Conservation (phyloP, 2,113 vertebrate species). For the Gavialis gangeticus region DNA sequence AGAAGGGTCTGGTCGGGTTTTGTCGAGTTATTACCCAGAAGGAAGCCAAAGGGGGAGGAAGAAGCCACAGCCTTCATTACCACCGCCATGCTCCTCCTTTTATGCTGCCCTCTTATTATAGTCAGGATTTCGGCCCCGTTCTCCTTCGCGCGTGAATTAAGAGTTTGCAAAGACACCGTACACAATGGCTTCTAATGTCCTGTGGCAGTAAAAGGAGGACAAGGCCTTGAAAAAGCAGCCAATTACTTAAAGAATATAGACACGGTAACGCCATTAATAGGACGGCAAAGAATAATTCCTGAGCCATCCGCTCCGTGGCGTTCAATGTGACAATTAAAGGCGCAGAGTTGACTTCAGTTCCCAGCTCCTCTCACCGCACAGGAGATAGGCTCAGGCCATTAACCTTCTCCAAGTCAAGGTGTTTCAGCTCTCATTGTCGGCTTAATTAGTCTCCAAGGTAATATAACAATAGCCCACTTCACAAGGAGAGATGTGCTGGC, state of each 20-base stretch:
- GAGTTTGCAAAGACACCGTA: neutral
- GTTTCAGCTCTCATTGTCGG: neutral
- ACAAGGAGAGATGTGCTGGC: neutral
- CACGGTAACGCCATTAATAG: neutral
- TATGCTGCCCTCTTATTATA: too few species aligned
- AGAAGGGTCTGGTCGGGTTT: neutral
- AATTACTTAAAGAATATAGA: conserved; percentile 33
- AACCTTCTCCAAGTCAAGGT: conserved; percentile 9
- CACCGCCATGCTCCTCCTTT: neutral
- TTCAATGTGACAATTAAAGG: neutral
- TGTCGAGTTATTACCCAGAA: neutral
- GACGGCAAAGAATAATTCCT: conserved; percentile 6
- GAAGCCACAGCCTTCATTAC: neutral
- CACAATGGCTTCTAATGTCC: neutral
- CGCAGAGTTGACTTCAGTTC: neutral
- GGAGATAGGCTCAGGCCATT: neutral
- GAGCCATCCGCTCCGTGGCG: neutral
- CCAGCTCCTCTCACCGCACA: neutral
- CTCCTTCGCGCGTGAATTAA: neutral
- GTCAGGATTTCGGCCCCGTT: neutral
- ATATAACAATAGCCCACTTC: neutral
- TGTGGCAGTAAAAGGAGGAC: neutral
- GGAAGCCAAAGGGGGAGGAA: neutral
- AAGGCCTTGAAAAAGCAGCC: neutral
- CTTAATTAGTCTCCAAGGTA: conserved; percentile 15